A percentile compares a stretch with the other conserved stretches of the same genome.
Conservation (phyloP, 2,797 vertebrate species). For the Siniperca scherzeri region DNA sequence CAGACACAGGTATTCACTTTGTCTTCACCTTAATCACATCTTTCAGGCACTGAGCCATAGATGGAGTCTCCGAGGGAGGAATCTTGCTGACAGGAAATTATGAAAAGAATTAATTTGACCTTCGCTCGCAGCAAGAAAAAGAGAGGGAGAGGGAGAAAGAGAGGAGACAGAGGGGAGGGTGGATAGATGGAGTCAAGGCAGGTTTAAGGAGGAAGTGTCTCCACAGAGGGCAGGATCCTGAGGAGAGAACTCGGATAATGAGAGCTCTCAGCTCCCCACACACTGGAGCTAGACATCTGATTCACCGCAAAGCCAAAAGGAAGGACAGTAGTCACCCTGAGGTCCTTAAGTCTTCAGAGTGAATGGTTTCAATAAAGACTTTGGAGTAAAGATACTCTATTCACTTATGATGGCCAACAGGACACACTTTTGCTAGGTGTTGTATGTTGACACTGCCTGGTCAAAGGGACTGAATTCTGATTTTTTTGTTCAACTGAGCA, state of each 20-base stretch:
- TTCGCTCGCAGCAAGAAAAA: constrained; percentile 73
- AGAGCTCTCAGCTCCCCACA: constrained; percentile 65
- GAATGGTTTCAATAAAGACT: constrained; percentile 59
- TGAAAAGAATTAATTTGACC: constrained; percentile 84
- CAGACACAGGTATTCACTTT: constrained; percentile 68
- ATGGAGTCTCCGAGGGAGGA: constrained; percentile 71
- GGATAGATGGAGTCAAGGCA: constrained; percentile 51
- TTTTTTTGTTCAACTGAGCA: not conserved
- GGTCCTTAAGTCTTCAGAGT: constrained; percentile 51
- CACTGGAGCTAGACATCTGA: constrained; percentile 62
- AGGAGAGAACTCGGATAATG: constrained; percentile 74
- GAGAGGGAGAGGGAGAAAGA: constrained; percentile 1
- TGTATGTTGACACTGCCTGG: not conserved
- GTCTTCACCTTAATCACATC: constrained; percentile 80
- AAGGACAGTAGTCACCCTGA: constrained; percentile 62
- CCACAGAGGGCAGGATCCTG: constrained; percentile 70
- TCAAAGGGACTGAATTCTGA: not conserved
- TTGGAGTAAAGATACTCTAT: constrained; percentile 29
- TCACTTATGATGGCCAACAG: constrained; percentile 18
- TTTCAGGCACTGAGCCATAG: constrained; percentile 65
- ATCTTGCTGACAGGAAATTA: constrained; percentile 81
- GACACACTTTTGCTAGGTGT: not conserved
- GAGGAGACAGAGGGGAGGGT: not conserved
- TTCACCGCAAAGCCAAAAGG: constrained; percentile 64
- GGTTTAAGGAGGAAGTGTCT: constrained; percentile 64